Evolutionary conservation across 1,140 invertebrate species (phyloP).

Genomic region (Drosophila biarmipes): DNA sequence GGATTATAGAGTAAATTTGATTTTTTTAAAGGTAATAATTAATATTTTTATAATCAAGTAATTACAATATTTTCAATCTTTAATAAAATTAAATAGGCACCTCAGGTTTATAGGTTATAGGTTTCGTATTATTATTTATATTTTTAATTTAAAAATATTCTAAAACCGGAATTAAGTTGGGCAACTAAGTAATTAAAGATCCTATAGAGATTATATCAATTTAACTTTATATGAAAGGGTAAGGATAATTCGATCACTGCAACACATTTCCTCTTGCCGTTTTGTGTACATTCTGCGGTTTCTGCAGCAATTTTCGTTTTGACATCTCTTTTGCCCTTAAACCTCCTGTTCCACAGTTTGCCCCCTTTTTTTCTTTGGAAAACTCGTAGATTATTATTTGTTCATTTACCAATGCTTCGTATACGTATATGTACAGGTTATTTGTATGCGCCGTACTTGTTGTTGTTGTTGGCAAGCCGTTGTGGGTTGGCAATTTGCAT

Average conservation of each 20-base stretch:
- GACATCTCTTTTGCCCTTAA: constrained; percentile 57
- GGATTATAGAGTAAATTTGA: background rate
- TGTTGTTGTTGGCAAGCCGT: constrained; percentile 27
- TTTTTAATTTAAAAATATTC: too few relatives aligned
- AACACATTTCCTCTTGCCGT: constrained; percentile 20
- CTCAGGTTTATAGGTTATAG: too few relatives aligned
- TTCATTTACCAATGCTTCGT: constrained; percentile 58
- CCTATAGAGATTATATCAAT: too few relatives aligned
- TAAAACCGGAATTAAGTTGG: too few relatives aligned
- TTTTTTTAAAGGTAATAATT: background rate
- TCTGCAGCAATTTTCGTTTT: constrained; percentile 69
- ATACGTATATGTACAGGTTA: constrained; percentile 20
- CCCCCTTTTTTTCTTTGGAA: constrained; percentile 22
- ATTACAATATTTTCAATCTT: background rate
- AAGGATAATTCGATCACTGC: background rate
- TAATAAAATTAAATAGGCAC: too few relatives aligned
- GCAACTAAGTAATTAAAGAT: too few relatives aligned
- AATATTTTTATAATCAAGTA: background rate
- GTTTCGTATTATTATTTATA: too few relatives aligned
- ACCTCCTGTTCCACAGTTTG: constrained; percentile 16
- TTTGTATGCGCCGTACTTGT: constrained; percentile 26
- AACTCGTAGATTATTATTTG: constrained; percentile 81
- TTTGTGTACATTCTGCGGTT: constrained; percentile 51
- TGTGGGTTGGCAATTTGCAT: constrained; percentile 81
- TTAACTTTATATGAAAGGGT: background rate